Conservation (phyloP, 2,888 invertebrate species). For the Coleophora deauratella region DNA sequence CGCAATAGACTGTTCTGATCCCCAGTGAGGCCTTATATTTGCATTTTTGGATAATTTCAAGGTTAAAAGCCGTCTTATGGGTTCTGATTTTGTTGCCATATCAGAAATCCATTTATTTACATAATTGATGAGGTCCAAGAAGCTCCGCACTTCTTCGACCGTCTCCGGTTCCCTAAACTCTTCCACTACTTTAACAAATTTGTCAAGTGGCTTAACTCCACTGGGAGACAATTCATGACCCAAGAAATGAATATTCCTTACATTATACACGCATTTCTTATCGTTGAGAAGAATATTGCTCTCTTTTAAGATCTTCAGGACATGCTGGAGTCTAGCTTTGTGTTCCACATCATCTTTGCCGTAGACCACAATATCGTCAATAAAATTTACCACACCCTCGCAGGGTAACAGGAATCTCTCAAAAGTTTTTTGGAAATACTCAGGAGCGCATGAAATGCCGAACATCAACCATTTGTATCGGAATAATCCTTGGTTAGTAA, state of each 20-base stretch:
- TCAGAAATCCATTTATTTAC: slow-evolving; percentile 20
- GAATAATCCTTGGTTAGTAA: too few species aligned
- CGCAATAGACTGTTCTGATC: slow-evolving; percentile 4
- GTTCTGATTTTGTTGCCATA: slow-evolving; percentile 17
- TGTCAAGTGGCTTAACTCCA: slow-evolving; percentile 17
- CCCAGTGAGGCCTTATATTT: slow-evolving; percentile 12
- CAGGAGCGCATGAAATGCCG: slow-evolving; percentile 38
- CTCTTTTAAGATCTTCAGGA: slow-evolving; percentile 11
- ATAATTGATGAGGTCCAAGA: slow-evolving; percentile 22
- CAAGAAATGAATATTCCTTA: slow-evolving; percentile 10
- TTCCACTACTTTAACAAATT: slow-evolving; percentile 16
- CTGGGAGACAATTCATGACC: slow-evolving; percentile 15
- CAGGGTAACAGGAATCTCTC: slow-evolving; percentile 19
- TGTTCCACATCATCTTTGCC: slow-evolving; percentile 15
- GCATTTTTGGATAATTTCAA: slow-evolving; percentile 6
- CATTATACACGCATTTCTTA: slow-evolving; percentile 15
- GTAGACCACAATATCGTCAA: too few species aligned
- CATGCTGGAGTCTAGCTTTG: slow-evolving; percentile 11
- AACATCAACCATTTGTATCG: slow-evolving; percentile 37
- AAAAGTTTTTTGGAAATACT: slow-evolving; percentile 19
- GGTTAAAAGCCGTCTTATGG: slow-evolving; percentile 12
- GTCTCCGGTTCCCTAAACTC: slow-evolving; percentile 15
- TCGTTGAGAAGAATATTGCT: slow-evolving; percentile 17
- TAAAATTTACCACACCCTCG: slow-evolving; percentile 17
- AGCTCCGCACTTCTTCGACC: slow-evolving; percentile 23